phyloP scores from a whole-genome alignment of 2,113 vertebrate species.

The Taurulus bubalis region DNA sequence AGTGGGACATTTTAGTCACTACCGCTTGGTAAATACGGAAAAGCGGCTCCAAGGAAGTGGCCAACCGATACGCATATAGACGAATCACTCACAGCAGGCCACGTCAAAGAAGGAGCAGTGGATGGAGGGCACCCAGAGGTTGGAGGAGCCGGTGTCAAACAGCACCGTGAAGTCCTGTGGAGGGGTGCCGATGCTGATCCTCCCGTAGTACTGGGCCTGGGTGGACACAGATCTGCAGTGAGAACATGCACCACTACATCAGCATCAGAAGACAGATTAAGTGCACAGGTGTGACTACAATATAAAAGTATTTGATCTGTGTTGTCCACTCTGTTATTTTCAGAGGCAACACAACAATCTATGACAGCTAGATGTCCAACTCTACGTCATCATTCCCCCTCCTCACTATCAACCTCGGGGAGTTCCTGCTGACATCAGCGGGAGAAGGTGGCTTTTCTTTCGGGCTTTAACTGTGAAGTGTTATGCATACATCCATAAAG shows the following conservation, averaged over 20 bases:
- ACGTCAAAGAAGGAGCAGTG: slow-evolving; percentile 85
- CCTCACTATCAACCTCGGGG: no score
- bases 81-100: slow-evolving; percentile 88
- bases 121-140: slow-evolving; percentile 91
- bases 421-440: not conserved
- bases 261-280: not conserved
- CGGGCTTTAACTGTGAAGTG: not conserved
- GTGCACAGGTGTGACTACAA: not conserved
- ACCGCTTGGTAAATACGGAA: not conserved
- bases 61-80: not conserved
- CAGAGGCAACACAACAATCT: no score
- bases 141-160: slow-evolving; percentile 92
- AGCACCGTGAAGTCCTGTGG: slow-evolving; percentile 89
- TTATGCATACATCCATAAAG: slow-evolving; percentile 86
- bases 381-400: not conserved
- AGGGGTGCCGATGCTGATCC: slow-evolving; percentile 88
- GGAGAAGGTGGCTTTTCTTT: not conserved
- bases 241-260: not conserved
- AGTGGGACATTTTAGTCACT: not conserved
- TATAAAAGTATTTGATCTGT: not conserved
- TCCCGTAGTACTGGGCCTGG: slow-evolving; percentile 90
- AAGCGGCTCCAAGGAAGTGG: not conserved
- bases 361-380: no score
- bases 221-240: not conserved
- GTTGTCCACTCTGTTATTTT: not conserved